These are phyloP conservation scores for Drosophila picticornis DNA, from an alignment of 2,888 invertebrate species.

Conservation along the genomic window DNA sequence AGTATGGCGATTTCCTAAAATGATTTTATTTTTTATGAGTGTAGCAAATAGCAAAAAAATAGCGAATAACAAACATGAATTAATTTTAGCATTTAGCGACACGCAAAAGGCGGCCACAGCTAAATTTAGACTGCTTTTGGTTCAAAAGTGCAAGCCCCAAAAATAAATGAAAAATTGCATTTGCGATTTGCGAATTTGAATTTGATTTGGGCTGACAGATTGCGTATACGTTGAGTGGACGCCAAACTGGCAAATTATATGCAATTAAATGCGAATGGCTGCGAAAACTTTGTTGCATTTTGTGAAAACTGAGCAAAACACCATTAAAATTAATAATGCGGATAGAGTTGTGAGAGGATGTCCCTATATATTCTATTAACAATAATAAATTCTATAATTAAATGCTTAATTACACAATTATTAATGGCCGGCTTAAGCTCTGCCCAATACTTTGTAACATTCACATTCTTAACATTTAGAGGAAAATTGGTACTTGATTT, in stretches of 20 bases:
- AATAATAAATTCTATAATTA: neutral
- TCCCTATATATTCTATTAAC: neutral
- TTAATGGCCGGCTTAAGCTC: too few species aligned
- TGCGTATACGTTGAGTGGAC: constrained; percentile 49
- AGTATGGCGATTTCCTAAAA: neutral
- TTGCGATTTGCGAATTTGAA: neutral
- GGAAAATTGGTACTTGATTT: too few species aligned
- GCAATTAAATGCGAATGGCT: constrained; percentile 12
- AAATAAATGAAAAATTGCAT: constrained; percentile 16
- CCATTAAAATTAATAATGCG: too few species aligned
- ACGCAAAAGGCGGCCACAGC: constrained; percentile 55
- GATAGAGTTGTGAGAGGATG: too few species aligned
- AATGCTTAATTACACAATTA: neutral
- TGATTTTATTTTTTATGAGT: neutral
- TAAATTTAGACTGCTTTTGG: constrained; percentile 38
- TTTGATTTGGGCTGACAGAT: constrained; percentile 10
- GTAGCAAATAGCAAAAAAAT: neutral
- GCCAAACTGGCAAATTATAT: neutral
- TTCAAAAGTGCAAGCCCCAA: constrained; percentile 36
- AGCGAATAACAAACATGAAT: constrained; percentile 20
- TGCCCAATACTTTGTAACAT: too few species aligned
- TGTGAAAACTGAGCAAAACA: neutral
- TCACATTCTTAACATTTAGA: too few species aligned
- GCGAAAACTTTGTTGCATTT: neutral
- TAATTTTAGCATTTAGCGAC: constrained; percentile 59